Conservation (phyloP, 1,140 invertebrate species). For the Vanessa tameamea region DNA sequence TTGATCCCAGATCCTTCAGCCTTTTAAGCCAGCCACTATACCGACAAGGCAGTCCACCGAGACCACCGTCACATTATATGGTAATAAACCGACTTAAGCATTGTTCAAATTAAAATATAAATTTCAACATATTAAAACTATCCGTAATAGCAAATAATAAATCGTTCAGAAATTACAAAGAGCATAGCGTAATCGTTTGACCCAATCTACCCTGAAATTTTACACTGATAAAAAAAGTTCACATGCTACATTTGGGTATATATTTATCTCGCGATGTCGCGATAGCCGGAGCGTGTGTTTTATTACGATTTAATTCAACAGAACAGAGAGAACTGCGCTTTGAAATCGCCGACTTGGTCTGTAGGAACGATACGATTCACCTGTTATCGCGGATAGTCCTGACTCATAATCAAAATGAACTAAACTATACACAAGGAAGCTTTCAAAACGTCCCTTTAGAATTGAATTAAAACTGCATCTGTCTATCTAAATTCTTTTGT, state of each 20-base stretch:
- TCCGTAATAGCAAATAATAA: conserved; percentile 19
- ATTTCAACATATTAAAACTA: not conserved
- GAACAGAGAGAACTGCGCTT: conserved; percentile 59
- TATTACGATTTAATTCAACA: conserved; percentile 77
- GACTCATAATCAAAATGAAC: too few species aligned
- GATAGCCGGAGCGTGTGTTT: conserved; percentile 63
- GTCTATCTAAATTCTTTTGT: too few species aligned
- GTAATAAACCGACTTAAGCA: not conserved
- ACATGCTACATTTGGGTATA: conserved; percentile 66
- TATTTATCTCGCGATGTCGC: conserved; percentile 62
- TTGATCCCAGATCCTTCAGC: too few species aligned
- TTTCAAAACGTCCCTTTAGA: too few species aligned
- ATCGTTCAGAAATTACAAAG: conserved; percentile 23
- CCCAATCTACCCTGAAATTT: conserved; percentile 50
- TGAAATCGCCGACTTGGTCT: conserved; percentile 64
- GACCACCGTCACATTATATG: not conserved
- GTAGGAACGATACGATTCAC: conserved; percentile 36
- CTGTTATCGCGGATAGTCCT: not conserved
- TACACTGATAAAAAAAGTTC: conserved; percentile 65
- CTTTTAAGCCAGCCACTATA: too few species aligned
- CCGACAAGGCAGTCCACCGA: not conserved
- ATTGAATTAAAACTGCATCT: too few species aligned
- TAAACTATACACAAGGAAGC: too few species aligned
- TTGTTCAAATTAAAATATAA: not conserved
- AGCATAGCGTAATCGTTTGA: conserved; percentile 33